Percentiles rank a stretch among this genome's conserved stretches.
These are phyloP conservation scores for Siphlonurus alternatus DNA, from an alignment of 2,888 invertebrate species.

Conservation along the genomic window DNA sequence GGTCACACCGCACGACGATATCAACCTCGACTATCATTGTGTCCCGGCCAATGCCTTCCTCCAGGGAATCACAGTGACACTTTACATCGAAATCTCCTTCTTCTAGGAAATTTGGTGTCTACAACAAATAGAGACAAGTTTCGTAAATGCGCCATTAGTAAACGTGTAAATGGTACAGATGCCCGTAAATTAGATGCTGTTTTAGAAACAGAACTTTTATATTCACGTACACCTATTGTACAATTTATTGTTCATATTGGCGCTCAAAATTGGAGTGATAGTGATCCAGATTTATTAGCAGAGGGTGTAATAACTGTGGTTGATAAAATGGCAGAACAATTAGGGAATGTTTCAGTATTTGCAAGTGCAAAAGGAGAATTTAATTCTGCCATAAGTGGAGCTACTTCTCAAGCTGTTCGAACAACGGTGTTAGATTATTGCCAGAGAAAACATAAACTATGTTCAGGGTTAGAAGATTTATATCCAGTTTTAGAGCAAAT, in stretches of 20 bases:
- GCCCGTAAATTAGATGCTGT: slow-evolving; percentile 4
- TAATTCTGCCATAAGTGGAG: neutral
- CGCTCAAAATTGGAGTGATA: slow-evolving; percentile 5
- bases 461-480: slow-evolving; percentile 15
- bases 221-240: slow-evolving; percentile 6
- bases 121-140: slow-evolving; percentile 7
- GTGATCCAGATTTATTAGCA: slow-evolving; percentile 4
- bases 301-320: slow-evolving; percentile 13
- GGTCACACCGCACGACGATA: slow-evolving; percentile 10
- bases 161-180: slow-evolving; percentile 7
- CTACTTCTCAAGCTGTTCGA: slow-evolving; percentile 1
- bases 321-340: slow-evolving; percentile 14
- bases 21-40: slow-evolving; percentile 9
- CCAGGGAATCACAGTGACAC: slow-evolving; percentile 5
- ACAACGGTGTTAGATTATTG: slow-evolving; percentile 13
- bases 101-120: slow-evolving; percentile 7
- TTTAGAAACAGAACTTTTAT: slow-evolving; percentile 7
- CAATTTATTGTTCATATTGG: slow-evolving; percentile 8
- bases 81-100: slow-evolving; percentile 9
- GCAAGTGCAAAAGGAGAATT: slow-evolving; percentile 11
- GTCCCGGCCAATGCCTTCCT: slow-evolving; percentile 7
- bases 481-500: slow-evolving; percentile 15
- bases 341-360: slow-evolving; percentile 17
- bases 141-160: slow-evolving; percentile 9
- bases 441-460: slow-evolving; percentile 13